Percentiles rank a stretch among this genome's conserved stretches.
phyloP scores from a whole-genome alignment of 2,888 invertebrate genomes.

The Campoplex nolae region DNA sequence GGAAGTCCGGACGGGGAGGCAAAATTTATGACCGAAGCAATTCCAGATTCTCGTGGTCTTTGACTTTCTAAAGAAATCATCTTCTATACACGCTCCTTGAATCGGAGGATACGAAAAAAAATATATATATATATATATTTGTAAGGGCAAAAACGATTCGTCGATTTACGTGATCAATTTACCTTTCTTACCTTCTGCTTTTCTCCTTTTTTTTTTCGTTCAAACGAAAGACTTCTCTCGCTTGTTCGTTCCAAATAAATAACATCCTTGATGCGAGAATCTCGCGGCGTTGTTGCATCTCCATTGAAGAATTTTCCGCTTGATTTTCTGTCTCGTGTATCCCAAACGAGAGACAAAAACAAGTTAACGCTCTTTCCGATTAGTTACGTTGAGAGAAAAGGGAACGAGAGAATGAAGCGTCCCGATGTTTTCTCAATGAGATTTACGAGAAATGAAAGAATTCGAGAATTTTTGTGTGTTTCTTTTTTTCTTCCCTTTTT shows the following conservation, averaged over 20 bases:
- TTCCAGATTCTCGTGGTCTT: background rate
- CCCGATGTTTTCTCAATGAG: constrained; percentile 27
- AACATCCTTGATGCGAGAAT: constrained; percentile 25
- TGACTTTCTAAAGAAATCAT: background rate
- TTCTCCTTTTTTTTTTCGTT: background rate
- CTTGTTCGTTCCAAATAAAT: constrained; percentile 39
- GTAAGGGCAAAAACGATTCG: constrained; percentile 24
- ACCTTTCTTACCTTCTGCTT: constrained; percentile 11
- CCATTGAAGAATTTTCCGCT: constrained; percentile 30
- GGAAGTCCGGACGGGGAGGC: too few relatives aligned
- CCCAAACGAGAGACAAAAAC: constrained; percentile 38
- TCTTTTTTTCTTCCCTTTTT: background rate
- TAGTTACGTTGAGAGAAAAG: constrained; percentile 39
- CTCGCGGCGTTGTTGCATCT: constrained; percentile 21
- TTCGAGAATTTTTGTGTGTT: background rate
- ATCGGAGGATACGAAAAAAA: constrained; percentile 6
- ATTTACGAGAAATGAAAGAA: background rate
- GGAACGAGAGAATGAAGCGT: background rate
- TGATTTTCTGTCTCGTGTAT: constrained; percentile 37
- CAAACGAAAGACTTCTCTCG: background rate
- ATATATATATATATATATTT: background rate
- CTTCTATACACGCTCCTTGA: background rate
- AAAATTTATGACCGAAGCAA: constrained; percentile 8
- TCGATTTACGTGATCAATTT: constrained; percentile 45
- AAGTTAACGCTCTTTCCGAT: constrained; percentile 51